Base-by-base conservation (phyloP, 1,140 invertebrate genomes). In the Drosophila miranda region DNA sequence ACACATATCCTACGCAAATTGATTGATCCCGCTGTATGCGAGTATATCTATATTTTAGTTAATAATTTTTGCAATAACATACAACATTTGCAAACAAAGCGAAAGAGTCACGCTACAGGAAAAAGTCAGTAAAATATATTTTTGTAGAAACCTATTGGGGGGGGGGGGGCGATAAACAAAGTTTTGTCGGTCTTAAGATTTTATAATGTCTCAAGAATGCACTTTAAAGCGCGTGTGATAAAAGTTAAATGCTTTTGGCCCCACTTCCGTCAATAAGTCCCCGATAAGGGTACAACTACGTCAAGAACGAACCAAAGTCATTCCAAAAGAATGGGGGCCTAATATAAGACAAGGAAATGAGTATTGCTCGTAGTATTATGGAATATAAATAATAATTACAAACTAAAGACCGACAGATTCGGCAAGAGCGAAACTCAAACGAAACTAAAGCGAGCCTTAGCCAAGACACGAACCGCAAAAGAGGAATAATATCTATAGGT, bases 51-150 rank as follows among this genome's bases (percentile, higher is more conserved):
- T 23, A 44, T 28, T 63, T 59, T 67, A 63, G 54, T 77, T 66
- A 78, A 87, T 84, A 75, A 66, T 57, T 58, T 55, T 70, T 77
- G 73, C 67, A 45, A 68, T 81, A 68, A 81, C 78, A 70, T 58
- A 74, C 75, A 83, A 84, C 81, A 76, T 68, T 46, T 55, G 69
- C 70, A n/a, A 56, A 43, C 14, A 26, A 67, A 68, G 45, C 52
- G 44, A 44, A 56, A 38, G 51, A 44, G 58, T 41, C 52, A 30
- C 16, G 23, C 42, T 68, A 54, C 38, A 38, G 34, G 14, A 43
- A 63, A 45, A 26, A 50, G 9, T 30, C n/a, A 43, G 26, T 23
- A 19, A 66, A 26, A 51, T 11, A 21, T 19, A 21, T 28, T 7
- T 28, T 26, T 4, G 30, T 34, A 16, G 3, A 66, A 41, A 16